Evolutionary conservation across 2,113 vertebrate species (phyloP), one percentile per base, ranked within the genome.

Genomic region (Lepus timidus): DNA sequence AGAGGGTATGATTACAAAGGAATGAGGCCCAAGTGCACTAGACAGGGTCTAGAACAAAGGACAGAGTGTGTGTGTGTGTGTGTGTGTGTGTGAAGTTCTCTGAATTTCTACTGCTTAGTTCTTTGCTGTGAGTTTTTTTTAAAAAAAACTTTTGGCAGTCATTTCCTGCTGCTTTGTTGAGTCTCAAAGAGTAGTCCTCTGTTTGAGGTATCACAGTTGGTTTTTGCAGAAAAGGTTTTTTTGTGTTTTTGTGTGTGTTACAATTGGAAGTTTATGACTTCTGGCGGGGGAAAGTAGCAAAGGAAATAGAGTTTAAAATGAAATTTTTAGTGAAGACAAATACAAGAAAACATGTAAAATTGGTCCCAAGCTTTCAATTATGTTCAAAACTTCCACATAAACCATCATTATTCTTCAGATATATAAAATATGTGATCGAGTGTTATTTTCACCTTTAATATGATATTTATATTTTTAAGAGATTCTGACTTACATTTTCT

Each of bases 141-240:
- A 33, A 33, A 33, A 33, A 33, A 2, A 82, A 91, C 36, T 81
- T 94, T 85, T 90, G 89, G 88, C 16, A 78, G 49, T 76, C 61
- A 94, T 92, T 97, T 95, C 88, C 96, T 96, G 85, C 90, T 96
- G 96, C 70, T 83, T 96, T 97, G 96, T 95, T 17, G 17, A 96
- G 93, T 97, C 85, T 97, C 92, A 97, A 96, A 97, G 92, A 94
- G 74, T 90, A 96, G 92, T 51, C 51, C 20, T 95, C 78, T 95
- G 88, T 96, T 97, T 96, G 90, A 97, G 92, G 65, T 70, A 80
- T 85, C 90, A 85, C 85, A 96, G 95, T 78, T 96, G 90, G 73
- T 82, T 91, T 51, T 93, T 96, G 89, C 25, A 83, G 64, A 93
- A 95, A 96, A 80, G n/a, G 29, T 91, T 71, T 97, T 97, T 67